Percentiles rank a stretch among this genome's conserved stretches.
These are phyloP conservation scores for Suncus etruscus DNA, from an alignment of 2,113 vertebrate genomes.

Conservation along the genomic window DNA sequence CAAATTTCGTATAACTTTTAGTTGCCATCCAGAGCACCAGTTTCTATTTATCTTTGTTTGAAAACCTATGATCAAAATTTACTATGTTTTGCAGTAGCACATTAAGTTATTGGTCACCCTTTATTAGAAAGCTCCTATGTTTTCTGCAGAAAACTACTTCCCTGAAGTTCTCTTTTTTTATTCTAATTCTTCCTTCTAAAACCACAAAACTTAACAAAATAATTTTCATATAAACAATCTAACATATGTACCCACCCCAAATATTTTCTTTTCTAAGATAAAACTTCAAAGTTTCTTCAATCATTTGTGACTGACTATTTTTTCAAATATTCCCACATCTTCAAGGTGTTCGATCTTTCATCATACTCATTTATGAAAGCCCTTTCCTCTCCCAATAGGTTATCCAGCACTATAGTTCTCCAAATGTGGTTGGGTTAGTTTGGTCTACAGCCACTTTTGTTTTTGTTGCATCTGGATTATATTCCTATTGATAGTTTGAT, in stretches of 20 bases:
- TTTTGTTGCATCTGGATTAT: conserved; percentile 10
- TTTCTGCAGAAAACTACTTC: not conserved
- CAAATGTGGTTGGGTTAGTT: not conserved
- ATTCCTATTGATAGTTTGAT: not conserved
- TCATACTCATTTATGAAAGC: not conserved
- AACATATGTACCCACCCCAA: not conserved
- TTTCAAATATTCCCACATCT: not conserved
- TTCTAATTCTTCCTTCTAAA: not conserved
- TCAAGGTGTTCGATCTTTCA: not conserved
- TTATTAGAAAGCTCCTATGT: conserved; percentile 40
- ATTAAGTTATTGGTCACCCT: not conserved
- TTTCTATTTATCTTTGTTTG: not conserved
- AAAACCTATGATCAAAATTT: not conserved
- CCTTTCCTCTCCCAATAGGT: not conserved
- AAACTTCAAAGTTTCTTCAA: conserved; percentile 20
- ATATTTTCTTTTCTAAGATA: conserved; percentile 19
- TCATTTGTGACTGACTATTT: not conserved
- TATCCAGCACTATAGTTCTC: not conserved
- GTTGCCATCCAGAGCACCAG: not conserved
- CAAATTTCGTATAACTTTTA: not conserved
- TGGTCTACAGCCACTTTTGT: not conserved
- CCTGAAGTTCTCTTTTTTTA: conserved; percentile 8
- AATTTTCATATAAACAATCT: not conserved
- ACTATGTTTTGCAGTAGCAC: conserved; percentile 10
- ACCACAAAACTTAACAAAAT: not conserved